A percentile compares a stretch with the other conserved stretches of the same genome.
phyloP scores from a whole-genome alignment of 2,113 vertebrate genomes.

The Istiophorus platypterus region DNA sequence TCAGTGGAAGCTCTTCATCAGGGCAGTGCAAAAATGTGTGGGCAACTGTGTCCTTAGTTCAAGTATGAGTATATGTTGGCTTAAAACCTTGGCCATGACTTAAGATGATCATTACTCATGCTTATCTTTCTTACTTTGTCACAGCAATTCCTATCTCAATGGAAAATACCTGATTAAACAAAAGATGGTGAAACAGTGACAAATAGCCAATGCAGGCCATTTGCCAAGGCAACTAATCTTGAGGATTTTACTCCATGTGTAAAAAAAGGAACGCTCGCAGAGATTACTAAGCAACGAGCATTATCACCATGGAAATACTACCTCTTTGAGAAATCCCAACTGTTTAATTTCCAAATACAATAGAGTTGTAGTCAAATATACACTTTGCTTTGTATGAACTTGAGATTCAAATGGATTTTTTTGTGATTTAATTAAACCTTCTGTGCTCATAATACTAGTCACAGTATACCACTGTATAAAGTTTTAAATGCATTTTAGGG shows the following conservation, averaged over 20 bases:
- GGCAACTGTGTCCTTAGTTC: conserved; percentile 7
- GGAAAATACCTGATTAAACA: conserved; percentile 67
- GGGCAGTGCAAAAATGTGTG: not conserved
- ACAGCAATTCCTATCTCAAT: conserved; percentile 64
- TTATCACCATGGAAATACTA: conserved; percentile 60
- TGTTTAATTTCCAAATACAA: conserved; percentile 49
- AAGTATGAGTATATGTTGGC: conserved; percentile 20
- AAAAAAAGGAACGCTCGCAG: conserved; percentile 9
- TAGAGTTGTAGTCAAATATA: conserved; percentile 40
- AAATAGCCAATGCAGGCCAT: conserved; percentile 52
- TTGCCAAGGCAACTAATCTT: conserved; percentile 67
- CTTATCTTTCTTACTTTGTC: conserved; percentile 66
- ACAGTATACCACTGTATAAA: conserved; percentile 9
- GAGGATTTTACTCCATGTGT: conserved; percentile 51
- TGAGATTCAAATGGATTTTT: conserved; percentile 21
- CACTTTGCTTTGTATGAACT: conserved; percentile 30
- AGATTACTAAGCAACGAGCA: conserved; percentile 62
- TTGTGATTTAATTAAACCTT: conserved; percentile 40
- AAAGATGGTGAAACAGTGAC: conserved; percentile 66
- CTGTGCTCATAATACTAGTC: conserved; percentile 2
- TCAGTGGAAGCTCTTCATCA: conserved; percentile 1
- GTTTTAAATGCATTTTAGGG: conserved; percentile 44
- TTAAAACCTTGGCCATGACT: conserved; percentile 58
- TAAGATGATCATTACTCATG: conserved; percentile 68
- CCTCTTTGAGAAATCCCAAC: conserved; percentile 43